Evolutionary conservation across 2,113 vertebrate species (phyloP).

Genomic region (Scomber colias): DNA sequence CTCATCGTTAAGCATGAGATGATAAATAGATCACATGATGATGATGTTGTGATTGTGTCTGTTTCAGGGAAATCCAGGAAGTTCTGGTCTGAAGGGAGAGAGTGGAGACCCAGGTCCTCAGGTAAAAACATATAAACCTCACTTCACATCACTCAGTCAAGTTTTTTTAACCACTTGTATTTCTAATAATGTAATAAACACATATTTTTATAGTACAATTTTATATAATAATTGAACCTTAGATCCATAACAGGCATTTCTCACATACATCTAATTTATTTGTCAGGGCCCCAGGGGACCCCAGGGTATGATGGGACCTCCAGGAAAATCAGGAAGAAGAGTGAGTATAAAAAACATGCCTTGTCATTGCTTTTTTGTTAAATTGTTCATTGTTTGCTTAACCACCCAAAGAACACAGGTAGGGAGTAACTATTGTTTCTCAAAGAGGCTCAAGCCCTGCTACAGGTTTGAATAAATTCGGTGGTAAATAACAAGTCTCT

Average conservation of each 20-base stretch:
- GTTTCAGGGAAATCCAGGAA: constrained; percentile 91
- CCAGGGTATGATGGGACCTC: constrained; percentile 90
- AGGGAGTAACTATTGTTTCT: not conserved
- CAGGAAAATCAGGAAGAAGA: constrained; percentile 94
- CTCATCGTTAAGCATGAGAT: not conserved
- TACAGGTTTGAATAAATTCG: no score
- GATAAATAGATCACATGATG: not conserved
- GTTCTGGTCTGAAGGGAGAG: constrained; percentile 93
- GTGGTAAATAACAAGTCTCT: no score
- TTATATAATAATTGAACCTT: not conserved
- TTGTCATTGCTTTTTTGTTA: not conserved
- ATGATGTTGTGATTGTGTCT: constrained; percentile 42
- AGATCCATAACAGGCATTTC: not conserved
- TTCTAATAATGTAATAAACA: not conserved
- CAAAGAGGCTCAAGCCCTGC: no score
- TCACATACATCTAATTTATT: constrained; percentile 10
- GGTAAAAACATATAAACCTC: constrained; percentile 80
- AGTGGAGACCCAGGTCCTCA: constrained; percentile 95
- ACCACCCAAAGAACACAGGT: not conserved
- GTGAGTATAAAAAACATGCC: constrained; percentile 81
- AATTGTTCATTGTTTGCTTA: not conserved
- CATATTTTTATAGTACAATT: not conserved
- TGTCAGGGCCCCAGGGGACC: constrained; percentile 92
- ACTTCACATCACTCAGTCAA: not conserved
- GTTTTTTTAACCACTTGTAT: not conserved